These are phyloP conservation scores for Bradypodion ventrale DNA, from an alignment of 2,797 vertebrate genomes.

Conservation along the genomic window DNA sequence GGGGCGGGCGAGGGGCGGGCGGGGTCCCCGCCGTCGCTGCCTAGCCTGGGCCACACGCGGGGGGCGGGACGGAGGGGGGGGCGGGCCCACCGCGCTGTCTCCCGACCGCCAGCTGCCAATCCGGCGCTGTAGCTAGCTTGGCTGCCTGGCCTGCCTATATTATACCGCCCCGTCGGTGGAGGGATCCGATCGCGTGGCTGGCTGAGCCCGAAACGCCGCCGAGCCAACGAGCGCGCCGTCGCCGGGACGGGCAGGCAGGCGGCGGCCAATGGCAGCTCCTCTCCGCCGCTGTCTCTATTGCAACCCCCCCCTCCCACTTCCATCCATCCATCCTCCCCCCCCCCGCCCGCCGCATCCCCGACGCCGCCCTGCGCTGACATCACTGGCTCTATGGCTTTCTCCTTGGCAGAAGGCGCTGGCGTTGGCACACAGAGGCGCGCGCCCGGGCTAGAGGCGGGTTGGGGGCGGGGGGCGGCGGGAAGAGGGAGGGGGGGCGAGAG, in stretches of 20 bases:
- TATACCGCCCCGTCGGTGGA: constrained; percentile 3
- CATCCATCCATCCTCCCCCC: no score
- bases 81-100: background rate
- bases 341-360: background rate
- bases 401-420: background rate
- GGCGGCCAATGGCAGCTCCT: constrained; percentile 13
- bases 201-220: background rate
- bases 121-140: background rate
- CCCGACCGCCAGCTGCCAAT: background rate
- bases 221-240: constrained; percentile 26
- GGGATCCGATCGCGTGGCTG: constrained; percentile 17
- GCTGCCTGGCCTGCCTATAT: no score
- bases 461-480: constrained; percentile 4
- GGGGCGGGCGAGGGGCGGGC: no score
- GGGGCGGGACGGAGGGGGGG: no score
- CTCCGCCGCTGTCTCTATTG: constrained; percentile 1
- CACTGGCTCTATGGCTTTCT: constrained; percentile 6
- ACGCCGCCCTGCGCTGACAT: constrained; percentile 3
- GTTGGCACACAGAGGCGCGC: background rate
- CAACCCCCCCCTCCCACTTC: background rate
- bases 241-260: constrained; percentile 11
- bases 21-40: no score
- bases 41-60: background rate
- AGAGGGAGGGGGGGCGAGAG: background rate
- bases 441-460: background rate